Evolutionary conservation across 2,797 vertebrate species (phyloP), one percentile per base, ranked within the genome.

Genomic region (Ctenopoma kingsleyae): DNA sequence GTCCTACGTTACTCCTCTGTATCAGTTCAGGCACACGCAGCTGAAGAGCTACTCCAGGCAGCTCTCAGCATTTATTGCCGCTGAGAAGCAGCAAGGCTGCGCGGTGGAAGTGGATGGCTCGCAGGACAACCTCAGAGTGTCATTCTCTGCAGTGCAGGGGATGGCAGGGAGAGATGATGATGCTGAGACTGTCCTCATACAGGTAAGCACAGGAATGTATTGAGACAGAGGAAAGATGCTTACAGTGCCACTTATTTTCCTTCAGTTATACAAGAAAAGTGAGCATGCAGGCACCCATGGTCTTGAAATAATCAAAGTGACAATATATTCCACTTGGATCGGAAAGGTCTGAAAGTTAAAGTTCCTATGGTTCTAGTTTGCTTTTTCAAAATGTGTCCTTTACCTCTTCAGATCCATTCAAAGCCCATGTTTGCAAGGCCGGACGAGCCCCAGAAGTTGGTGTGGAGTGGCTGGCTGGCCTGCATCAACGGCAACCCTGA

Each of bases 381-480:
- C 4, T 19, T 5, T 36, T 25, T 68, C 15, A 64, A 36, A 40
- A n/a, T 3, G 3, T 65, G 61, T 54, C 49, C 50, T 69, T 47
- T 65, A 35, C 43, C 0, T 0, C 32, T 16, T 27, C 85, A 97
- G 97, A 94, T 97, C 82, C 76, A 90, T 3, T 81, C 92, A 56
- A 95, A 91, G 86, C 44, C 91, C 4, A 30, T 20, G 36, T 89
- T 93, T 59, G 76, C 89, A 10, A 63, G 32, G 5, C 60, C 87
- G 22, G 88, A 91, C 0, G 87, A 91, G 15, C 84, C 92, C 12
- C 92, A 80, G 22, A 97, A 87, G 76, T 43, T 90, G 1, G 9
- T 96, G 1, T 99, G 98, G 98, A 95, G 84, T 0, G 98, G 98
- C 57, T 99, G 94, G 92, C 93, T 99, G 78, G 95, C 96, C 49